Conservation (phyloP, 2,888 invertebrate genomes). For the Congeria kusceri region DNA sequence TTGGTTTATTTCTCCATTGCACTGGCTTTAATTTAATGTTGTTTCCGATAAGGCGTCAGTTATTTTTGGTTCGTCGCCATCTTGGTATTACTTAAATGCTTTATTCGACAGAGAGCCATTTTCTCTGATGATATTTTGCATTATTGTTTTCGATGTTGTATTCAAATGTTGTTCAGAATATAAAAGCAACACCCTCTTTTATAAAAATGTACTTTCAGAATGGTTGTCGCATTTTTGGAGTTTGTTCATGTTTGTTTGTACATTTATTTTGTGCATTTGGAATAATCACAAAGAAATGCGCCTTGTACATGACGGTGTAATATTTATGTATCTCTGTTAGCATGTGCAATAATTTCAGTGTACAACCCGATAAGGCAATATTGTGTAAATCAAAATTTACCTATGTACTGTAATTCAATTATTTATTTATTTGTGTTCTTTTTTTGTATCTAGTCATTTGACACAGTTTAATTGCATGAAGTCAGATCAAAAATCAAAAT, state of each 20-base stretch:
- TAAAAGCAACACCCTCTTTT: too few relatives aligned
- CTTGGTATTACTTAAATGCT: slow-evolving; percentile 34
- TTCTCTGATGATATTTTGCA: not conserved
- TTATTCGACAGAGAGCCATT: slow-evolving; percentile 30
- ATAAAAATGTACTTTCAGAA: too few relatives aligned
- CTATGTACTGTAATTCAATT: slow-evolving; percentile 33
- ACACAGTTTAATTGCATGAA: slow-evolving; percentile 23
- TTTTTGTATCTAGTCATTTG: slow-evolving; percentile 49
- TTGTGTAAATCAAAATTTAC: slow-evolving; percentile 26
- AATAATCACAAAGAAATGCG: slow-evolving; percentile 78
- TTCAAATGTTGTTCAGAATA: too few relatives aligned
- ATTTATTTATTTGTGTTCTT: slow-evolving; percentile 39
- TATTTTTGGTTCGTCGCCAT: slow-evolving; percentile 52
- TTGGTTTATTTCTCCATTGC: slow-evolving; percentile 73
- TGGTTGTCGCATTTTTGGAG: too few relatives aligned
- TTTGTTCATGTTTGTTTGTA: slow-evolving; percentile 39
- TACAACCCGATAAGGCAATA: slow-evolving; percentile 4
- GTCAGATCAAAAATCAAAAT: slow-evolving; percentile 39
- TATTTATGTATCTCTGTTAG: slow-evolving; percentile 68
- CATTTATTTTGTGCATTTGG: slow-evolving; percentile 65
- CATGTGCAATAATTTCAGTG: slow-evolving; percentile 41
- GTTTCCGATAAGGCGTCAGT: slow-evolving; percentile 55
- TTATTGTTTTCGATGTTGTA: too few relatives aligned
- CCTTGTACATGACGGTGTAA: slow-evolving; percentile 74
- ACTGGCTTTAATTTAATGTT: slow-evolving; percentile 80